Conservation (phyloP, 2,113 vertebrate species). For the Boulengeromyrus knoepffleri region DNA sequence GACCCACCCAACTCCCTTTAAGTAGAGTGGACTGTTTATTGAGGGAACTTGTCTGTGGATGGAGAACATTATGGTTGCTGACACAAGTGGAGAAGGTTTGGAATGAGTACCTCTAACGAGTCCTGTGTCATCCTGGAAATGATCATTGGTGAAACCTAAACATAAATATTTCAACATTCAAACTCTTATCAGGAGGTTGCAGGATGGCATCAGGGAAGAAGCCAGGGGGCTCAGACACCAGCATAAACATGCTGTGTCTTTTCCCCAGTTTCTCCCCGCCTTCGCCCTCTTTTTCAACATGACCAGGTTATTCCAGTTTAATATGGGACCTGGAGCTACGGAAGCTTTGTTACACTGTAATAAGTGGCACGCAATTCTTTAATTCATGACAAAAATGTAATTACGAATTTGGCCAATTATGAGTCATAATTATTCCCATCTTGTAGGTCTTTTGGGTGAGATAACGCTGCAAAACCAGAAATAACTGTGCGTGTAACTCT, state of each 20-base stretch:
- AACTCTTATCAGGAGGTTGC: slow-evolving; percentile 38
- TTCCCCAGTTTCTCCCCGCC: not conserved
- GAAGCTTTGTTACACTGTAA: not conserved
- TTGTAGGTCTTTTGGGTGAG: slow-evolving; percentile 1
- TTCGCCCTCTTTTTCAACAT: not conserved
- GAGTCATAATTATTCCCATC: not conserved
- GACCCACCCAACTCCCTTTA: not conserved
- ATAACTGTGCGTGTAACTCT: not conserved
- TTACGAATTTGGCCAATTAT: not conserved
- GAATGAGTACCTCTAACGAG: slow-evolving; percentile 68
- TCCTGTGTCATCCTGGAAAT: slow-evolving; percentile 74
- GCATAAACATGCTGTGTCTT: slow-evolving; percentile 7
- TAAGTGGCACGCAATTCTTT: not conserved
- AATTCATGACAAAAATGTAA: not conserved
- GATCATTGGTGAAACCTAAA: slow-evolving; percentile 74
- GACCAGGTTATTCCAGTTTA: slow-evolving; percentile 15
- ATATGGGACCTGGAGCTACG: slow-evolving; percentile 12
- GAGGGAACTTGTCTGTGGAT: slow-evolving; percentile 19
- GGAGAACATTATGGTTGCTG: slow-evolving; percentile 41
- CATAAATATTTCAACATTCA: slow-evolving; percentile 66
- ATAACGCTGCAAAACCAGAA: not conserved
- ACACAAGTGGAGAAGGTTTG: slow-evolving; percentile 42
- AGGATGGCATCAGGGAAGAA: slow-evolving; percentile 44
- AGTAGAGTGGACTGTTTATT: not conserved
- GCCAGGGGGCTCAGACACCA: slow-evolving; percentile 34